These are phyloP conservation scores for Mechanitis mazaeus DNA, from an alignment of 2,888 invertebrate genomes.

Conservation along the genomic window DNA sequence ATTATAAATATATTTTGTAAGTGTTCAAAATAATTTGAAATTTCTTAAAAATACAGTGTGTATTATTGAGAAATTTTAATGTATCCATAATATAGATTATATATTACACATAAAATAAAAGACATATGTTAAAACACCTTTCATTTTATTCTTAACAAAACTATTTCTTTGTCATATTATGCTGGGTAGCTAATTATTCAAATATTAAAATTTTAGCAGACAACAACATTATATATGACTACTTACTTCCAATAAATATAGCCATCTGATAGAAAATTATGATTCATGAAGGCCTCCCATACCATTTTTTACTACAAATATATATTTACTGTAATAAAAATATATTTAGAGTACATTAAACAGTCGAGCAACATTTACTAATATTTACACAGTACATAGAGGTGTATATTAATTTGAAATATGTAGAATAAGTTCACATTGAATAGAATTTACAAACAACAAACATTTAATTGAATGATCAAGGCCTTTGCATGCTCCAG, in stretches of 20 bases:
- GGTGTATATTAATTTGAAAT: constrained; percentile 6
- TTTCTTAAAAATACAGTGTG: no score
- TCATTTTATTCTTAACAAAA: constrained; percentile 61
- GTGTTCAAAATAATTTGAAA: no score
- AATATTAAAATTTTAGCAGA: constrained; percentile 30
- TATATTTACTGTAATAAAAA: constrained; percentile 14
- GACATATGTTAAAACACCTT: constrained; percentile 46
- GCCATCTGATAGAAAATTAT: constrained; percentile 7
- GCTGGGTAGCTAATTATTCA: constrained; percentile 49
- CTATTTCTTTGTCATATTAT: constrained; percentile 60
- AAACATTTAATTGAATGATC: constrained; percentile 10
- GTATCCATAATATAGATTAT: no score
- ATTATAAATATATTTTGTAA: no score
- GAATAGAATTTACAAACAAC: constrained; percentile 7
- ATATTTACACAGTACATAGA: neutral
- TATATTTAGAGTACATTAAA: constrained; percentile 7
- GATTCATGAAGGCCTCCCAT: constrained; percentile 16
- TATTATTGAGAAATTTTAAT: no score
- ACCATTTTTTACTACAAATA: constrained; percentile 14
- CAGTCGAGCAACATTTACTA: constrained; percentile 10
- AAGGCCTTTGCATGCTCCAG: constrained; percentile 15
- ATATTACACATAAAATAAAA: constrained; percentile 43
- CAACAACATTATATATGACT: constrained; percentile 34
- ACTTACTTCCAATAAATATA: constrained; percentile 26
- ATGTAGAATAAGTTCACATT: constrained; percentile 17